Evolutionary conservation across 2,888 invertebrate genomes (phyloP).

Genomic region (Ormyrus thymus): DNA sequence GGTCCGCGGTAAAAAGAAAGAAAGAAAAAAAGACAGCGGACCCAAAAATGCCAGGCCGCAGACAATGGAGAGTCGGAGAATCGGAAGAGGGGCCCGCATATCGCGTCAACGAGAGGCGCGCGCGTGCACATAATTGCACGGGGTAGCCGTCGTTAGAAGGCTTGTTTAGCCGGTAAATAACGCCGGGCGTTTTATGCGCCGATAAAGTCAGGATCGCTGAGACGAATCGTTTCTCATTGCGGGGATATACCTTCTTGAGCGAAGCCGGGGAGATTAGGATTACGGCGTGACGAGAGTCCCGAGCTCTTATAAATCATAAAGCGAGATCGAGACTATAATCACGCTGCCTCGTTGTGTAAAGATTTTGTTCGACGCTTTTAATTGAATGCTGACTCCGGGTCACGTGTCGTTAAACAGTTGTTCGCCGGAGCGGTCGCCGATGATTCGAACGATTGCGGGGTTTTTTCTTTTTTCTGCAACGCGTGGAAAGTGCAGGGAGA

Average conservation of each 20-base stretch:
- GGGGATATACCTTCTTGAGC: background rate
- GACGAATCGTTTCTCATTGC: conserved; percentile 48
- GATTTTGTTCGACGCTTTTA: conserved; percentile 1
- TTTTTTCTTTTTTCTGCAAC: too few species aligned
- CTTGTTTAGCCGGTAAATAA: conserved; percentile 50
- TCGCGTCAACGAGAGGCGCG: background rate
- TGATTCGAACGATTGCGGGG: background rate
- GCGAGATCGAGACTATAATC: conserved; percentile 15
- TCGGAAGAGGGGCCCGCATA: too few species aligned
- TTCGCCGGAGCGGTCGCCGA: background rate
- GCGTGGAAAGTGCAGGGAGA: background rate
- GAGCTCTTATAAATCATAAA: conserved; percentile 41
- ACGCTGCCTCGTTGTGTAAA: background rate
- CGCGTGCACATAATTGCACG: background rate
- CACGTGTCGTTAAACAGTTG: background rate
- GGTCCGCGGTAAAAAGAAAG: background rate
- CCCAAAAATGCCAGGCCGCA: background rate
- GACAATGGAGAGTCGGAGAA: conserved; percentile 24
- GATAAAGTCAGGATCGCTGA: conserved; percentile 48
- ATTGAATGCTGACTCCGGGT: background rate
- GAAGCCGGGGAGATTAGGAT: conserved; percentile 21
- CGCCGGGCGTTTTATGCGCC: conserved; percentile 36
- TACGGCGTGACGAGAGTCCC: conserved; percentile 32
- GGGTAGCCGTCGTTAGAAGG: conserved; percentile 30
- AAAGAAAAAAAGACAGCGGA: background rate